phyloP scores from a whole-genome alignment of 2,797 vertebrate genomes.

The Clarias laeviceps region DNA sequence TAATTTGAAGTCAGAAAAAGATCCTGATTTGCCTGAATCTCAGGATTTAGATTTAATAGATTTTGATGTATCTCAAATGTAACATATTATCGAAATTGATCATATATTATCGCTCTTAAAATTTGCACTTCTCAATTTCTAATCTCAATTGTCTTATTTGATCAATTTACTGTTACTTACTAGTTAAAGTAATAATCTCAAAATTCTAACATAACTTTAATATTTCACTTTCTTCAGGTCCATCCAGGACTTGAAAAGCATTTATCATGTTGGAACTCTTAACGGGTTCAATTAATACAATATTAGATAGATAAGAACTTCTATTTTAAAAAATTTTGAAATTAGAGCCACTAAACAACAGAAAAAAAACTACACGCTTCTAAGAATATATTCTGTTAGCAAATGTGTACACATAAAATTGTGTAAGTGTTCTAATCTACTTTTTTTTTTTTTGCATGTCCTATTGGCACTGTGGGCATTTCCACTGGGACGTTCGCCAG shows the following conservation, averaged over 20 bases:
- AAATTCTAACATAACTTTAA: neutral
- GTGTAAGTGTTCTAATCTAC: neutral
- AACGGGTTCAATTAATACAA: neutral
- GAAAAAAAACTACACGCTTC: no score
- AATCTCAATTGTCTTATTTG: neutral
- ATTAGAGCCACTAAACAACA: neutral
- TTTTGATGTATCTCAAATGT: no score
- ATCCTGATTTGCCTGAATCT: no score
- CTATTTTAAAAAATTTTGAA: neutral
- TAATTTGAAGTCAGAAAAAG: no score
- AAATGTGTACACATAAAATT: neutral
- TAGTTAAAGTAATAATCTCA: no score
- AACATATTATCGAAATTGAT: no score
- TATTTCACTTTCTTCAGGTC: neutral
- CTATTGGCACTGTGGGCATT: neutral
- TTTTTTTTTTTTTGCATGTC: neutral
- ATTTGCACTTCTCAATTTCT: no score
- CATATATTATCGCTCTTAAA: no score
- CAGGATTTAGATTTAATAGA: no score
- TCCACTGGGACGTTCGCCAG: constrained; percentile 37
- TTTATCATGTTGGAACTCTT: no score
- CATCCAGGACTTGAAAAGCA: no score
- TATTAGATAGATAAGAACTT: neutral
- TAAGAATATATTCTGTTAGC: neutral
- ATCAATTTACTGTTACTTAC: neutral